Evolutionary conservation across 2,797 vertebrate species (phyloP).

Genomic region (Oreochromis mossambicus): DNA sequence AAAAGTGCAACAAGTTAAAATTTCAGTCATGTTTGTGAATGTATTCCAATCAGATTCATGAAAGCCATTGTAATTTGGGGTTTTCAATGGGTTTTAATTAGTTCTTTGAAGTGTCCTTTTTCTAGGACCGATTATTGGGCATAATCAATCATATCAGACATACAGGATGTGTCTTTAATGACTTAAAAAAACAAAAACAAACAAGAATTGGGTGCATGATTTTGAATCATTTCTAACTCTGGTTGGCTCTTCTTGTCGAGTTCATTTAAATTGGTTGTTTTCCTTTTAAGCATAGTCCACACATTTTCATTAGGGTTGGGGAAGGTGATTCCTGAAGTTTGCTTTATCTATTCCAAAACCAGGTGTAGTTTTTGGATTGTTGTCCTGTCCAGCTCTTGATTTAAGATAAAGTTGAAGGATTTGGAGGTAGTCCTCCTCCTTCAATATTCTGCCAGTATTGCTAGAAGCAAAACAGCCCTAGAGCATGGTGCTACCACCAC

Average conservation of each 20-base stretch:
- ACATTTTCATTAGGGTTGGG: not conserved
- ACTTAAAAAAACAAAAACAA: rapidly evolving
- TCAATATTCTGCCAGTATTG: not conserved
- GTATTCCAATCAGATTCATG: not conserved
- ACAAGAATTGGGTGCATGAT: not conserved
- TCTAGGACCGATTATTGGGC: not conserved
- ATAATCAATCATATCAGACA: not conserved
- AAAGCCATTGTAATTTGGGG: not conserved
- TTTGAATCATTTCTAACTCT: not conserved
- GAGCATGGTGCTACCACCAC: not conserved
- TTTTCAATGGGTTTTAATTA: not conserved
- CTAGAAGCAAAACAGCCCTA: not conserved
- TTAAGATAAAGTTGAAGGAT: not conserved
- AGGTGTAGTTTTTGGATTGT: not conserved
- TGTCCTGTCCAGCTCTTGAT: not conserved
- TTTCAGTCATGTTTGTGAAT: not conserved
- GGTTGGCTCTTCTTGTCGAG: too few relatives aligned
- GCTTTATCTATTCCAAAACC: not conserved
- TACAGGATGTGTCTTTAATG: not conserved
- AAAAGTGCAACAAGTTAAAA: not conserved
- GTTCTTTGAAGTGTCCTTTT: not conserved
- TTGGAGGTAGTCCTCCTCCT: not conserved
- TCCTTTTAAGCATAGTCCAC: not conserved
- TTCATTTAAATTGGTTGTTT: not conserved
- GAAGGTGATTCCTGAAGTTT: not conserved